Conservation (phyloP, 2,797 vertebrate species). For the Fratercula arctica region DNA sequence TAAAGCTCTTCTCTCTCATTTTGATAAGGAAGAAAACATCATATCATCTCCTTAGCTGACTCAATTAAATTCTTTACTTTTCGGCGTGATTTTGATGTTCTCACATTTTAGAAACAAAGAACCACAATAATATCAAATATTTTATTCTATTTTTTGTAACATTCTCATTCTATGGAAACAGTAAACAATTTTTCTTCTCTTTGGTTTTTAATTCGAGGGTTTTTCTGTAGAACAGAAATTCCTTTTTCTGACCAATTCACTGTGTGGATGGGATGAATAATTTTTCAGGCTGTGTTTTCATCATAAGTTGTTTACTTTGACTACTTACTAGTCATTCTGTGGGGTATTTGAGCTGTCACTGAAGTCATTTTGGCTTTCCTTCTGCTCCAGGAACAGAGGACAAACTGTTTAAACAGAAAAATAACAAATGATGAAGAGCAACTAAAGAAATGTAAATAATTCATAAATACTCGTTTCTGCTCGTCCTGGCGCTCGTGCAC, state of each 20-base stretch:
- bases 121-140: background rate
- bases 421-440: background rate
- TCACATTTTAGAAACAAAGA: background rate
- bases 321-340: slow-evolving; percentile 26
- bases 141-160: background rate
- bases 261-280: background rate
- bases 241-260: background rate
- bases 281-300: background rate
- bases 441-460: slow-evolving; percentile 36
- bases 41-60: background rate
- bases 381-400: slow-evolving; percentile 19
- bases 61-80: background rate
- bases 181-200: background rate
- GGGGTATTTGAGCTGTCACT: slow-evolving; percentile 33
- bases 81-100: background rate
- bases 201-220: background rate
- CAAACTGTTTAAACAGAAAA: slow-evolving; percentile 48
- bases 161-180: background rate
- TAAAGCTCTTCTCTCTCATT: background rate
- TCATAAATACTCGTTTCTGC: slow-evolving; percentile 14
- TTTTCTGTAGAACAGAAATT: background rate
- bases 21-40: background rate
- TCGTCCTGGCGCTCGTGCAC: background rate
- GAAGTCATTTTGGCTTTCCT: slow-evolving; percentile 19
- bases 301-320: slow-evolving; percentile 36